Evolutionary conservation across 1,140 invertebrate genomes (phyloP), one percentile per base, ranked within the genome.

Genomic region (Neodiprion virginianus): DNA sequence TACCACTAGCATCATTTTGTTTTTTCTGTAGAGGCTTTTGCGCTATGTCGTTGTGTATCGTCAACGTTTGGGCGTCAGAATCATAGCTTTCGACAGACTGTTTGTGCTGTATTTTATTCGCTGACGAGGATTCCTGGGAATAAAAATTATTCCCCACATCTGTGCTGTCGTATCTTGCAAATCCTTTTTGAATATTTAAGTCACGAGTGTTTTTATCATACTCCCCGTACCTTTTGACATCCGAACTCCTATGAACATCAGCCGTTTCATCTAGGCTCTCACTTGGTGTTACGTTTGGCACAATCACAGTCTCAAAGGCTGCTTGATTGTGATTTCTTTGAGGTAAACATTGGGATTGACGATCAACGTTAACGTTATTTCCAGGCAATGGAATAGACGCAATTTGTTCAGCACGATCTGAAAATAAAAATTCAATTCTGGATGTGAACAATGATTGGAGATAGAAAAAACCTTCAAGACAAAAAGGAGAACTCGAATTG

Each of bases 341-440:
- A 53, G 50, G 50, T 53, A 53, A 11, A 53, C 50, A 11, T 53
- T 53, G 50, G 10, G 50, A 53, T 53, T 53, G 11, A 14, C 8
- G 11, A 61, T 61, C 53, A 61, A 14, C 53, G 0, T 14, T 61
- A 14, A 61, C 53, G n/a, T 61, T 12, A 61, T 61, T 61, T 17
- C 11, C n/a, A 4, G 53, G n/a, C 53, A 61, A 61, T 61, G 75
- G 69, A 48, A 81, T 76, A 14, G 84, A 82, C 68, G 85, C 81
- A 71, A 83, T 79, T 80, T 87, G 87, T 23, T 88, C 86, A 10
- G 85, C 83, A 65, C 83, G 85, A 82, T 87, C 86, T 88, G 74
- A 53, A 85, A 86, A 69, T 12, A 0, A 74, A 53, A 75, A 61
- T 61, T 61, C 28, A 40, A 40, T 40, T 40, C 28, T 5, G 28